Base-by-base conservation (phyloP, 2,888 invertebrate species). In the Pherbina coryleti region DNA sequence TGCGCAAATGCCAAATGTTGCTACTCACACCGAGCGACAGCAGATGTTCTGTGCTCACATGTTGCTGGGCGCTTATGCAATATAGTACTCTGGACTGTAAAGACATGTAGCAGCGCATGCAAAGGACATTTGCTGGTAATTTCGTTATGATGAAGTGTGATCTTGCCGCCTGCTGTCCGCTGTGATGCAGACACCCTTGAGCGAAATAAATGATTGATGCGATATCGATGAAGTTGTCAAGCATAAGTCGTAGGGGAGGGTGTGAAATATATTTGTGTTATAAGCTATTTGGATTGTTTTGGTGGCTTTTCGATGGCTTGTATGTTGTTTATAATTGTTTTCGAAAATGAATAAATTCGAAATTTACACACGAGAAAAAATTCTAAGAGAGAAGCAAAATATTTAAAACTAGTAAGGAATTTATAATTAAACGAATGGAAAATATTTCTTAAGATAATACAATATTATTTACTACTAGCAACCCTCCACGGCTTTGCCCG, bases 141-240 rank as follows among this genome's bases (percentile, higher is more conserved):
- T 53, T 77, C 55, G 14, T 49, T 67, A 74, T 77, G 67, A 73
- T 77, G 51, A 66, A 77, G 77, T 69, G 60, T 62, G 57, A 74
- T 74, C 31, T n/a, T 9, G 77, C 67, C 69, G 77, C 67, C 75
- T 57, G 60, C 60, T 9, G 14, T 28, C 19, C 31, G 19, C 44
- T 37, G n/a, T n/a, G 66, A 53, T n/a, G 7, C 66, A 53, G 77
- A 74, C 77, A 77, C 76, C 51, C 49, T 51, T 19, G 31, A 75
- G 75, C 57, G 55, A 66, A 51, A 55, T 75, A 55, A 72, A 77
- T 74, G 77, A 74, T 67, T 60, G 73, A 73, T 57, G 73, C 34
- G 5, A 19, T 57, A 55, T 73, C 60, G 67, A 74, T 77, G 77
- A 74, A 77, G 73, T 77, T 77, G 73, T 77, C 51, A 53, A 67